phyloP scores from a whole-genome alignment of 1,140 invertebrate species.

The Octopus sinensis region DNA sequence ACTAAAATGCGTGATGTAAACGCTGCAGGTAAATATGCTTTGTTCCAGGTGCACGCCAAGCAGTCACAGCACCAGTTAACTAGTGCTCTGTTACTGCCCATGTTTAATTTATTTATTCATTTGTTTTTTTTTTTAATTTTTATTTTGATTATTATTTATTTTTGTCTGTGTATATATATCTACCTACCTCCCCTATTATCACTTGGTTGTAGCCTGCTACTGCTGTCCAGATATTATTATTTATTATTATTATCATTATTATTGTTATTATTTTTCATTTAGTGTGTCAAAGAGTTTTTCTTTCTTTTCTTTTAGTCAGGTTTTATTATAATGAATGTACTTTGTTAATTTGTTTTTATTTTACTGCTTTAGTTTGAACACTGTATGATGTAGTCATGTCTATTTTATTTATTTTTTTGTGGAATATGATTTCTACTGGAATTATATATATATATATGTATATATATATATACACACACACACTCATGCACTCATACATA shows the following conservation, averaged over 20 bases:
- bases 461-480: not conserved
- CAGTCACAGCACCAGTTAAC: not conserved
- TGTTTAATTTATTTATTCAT: too few relatives aligned
- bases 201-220: slow-evolving; percentile 6
- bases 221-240: not conserved
- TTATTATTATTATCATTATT: too few relatives aligned
- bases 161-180: not conserved
- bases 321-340: too few relatives aligned
- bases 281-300: too few relatives aligned
- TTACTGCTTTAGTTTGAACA: too few relatives aligned
- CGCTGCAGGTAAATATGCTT: slow-evolving; percentile 4
- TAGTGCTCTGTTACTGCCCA: too few relatives aligned
- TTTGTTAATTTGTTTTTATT: too few relatives aligned
- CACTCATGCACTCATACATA: not conserved
- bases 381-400: too few relatives aligned
- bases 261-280: too few relatives aligned
- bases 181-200: not conserved
- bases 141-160: too few relatives aligned
- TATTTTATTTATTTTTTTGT: not conserved
- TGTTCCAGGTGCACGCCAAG: not conserved
- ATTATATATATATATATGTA: slow-evolving; percentile 5
- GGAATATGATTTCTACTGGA: not conserved
- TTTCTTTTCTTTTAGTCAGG: too few relatives aligned
- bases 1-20: slow-evolving; percentile 8
- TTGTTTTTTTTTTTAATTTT: too few relatives aligned